Base-by-base conservation (phyloP, 2,888 invertebrate species). In the Cetonia aurata region DNA sequence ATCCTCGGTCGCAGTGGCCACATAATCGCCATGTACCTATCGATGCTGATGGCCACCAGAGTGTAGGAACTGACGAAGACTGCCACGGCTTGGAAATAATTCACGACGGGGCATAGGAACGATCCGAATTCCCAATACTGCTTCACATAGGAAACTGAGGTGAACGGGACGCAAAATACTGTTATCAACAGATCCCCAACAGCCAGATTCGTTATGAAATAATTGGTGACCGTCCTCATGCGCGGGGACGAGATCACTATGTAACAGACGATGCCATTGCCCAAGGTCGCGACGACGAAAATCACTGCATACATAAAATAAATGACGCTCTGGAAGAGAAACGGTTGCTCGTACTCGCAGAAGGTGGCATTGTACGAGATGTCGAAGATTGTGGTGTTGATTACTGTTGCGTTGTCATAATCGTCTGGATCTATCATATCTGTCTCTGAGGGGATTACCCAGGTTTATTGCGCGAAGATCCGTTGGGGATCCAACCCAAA, bases 191-290 rank as follows among this genome's bases (percentile, higher is more conserved):
- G 91, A 82, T 97, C 97, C 48, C 96, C 95, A 46, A 96, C 87
- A 0, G 96, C 96, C 75, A 97, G 86, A 83, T 94, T 95, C 80
- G 94, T 93, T 80, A 97, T 95, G 83, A 96, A 96, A 84, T 90
- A 95, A 84, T 97, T 97, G 50, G 96, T 96, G 2, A 96, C 95
- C 0, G 96, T 96, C 78, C 93, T 89, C 96, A 96, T 96, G 46
- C 94, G 88, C 0, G 94, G 92, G 12, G 93, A 92, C 3, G 91
- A 90, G 75, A 93, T 87, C 0, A 97, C 95, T 25, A 96, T 93
- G 83, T 93, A 96, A 83, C 95, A 95, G 19, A 97, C 95, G 57
- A 92, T 87, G 62, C 91, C 91, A 80, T 94, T 94, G 13, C 94
- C 94, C 6, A 91, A 78, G 10, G 94, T 83, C 0, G 93, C 91